Evolutionary conservation across 1,140 invertebrate species (phyloP), one percentile per base, ranked within the genome.

Genomic region (Lepidurus packardi): DNA sequence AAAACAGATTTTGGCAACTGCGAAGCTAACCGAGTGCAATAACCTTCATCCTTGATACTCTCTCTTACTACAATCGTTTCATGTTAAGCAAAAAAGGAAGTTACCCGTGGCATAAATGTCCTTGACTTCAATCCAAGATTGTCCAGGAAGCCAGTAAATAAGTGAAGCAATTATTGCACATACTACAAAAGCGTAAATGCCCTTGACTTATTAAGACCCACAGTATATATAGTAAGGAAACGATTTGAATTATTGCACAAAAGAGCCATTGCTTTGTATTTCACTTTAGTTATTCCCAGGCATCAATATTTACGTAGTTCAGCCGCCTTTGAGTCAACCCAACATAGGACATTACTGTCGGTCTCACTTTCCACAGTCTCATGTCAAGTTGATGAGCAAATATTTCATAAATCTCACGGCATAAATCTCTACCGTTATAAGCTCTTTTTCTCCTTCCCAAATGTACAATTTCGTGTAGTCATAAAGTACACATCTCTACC

Each of bases 191-290:
- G 53, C 6, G 16, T 47, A 9, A 16, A 65, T 65, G 53, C 53
- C 53, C 53, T 65, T 65, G 53, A 65, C 13, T 65, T 65, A n/a
- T 7, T 7, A 16, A 21, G n/a, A 65, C 16, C 53, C 34, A 3
- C 34, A 34, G 53, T 16, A 21, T 5, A 65, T n/a, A 10, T 65
- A 65, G 21, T n/a, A 7, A 65, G 21, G 21, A 5, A 74, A 73
- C 73, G 78, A 13, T n/a, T 1, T 21, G 21, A 65, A 21, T 65
- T 7, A 65, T 65, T 65, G 53, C 53, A 65, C 53, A 4, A 21
- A 65, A 65, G 53, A 65, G 21, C 53, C 53, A 21, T 65, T 21
- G 53, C 13, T 65, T 65, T 65, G 53, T 65, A 65, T 65, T 65
- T 21, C 53, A 65, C 53, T 13, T 65, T 4, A 16, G 4, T 21